Percentiles rank a stretch among this genome's conserved stretches.
Conservation (phyloP, 2,113 vertebrate genomes). For the Cyphomyrus discorhynchus region DNA sequence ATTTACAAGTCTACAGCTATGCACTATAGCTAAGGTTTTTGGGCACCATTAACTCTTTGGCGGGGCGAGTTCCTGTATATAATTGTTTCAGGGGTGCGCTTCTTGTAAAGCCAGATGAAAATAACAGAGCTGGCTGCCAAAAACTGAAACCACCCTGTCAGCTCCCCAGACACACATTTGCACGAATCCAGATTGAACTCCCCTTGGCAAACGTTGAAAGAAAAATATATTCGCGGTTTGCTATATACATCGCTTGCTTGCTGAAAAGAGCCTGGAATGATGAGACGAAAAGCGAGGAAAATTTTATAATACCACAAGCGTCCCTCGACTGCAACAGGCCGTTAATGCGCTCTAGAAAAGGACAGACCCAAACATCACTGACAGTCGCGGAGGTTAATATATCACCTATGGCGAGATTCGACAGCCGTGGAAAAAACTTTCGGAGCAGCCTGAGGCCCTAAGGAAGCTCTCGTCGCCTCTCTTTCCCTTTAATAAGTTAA, state of each 20-base stretch:
- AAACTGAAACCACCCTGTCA: conserved; percentile 31
- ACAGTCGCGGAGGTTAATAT: background rate
- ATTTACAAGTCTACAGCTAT: background rate
- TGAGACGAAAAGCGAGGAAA: conserved; percentile 41
- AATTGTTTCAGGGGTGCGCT: conserved; percentile 1
- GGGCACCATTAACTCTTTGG: conserved; percentile 1
- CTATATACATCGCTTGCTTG: conserved; percentile 41
- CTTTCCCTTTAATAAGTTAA: background rate
- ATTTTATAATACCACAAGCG: conserved; percentile 56
- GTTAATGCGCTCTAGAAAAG: conserved; percentile 32
- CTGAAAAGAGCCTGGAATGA: conserved; percentile 45
- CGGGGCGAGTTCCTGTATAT: background rate
- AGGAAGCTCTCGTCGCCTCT: conserved; percentile 29
- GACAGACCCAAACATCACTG: background rate
- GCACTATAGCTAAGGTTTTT: background rate
- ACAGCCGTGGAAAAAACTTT: background rate
- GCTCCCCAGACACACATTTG: conserved; percentile 32
- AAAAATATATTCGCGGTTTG: conserved; percentile 50
- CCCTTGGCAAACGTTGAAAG: conserved; percentile 51
- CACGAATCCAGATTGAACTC: conserved; percentile 26
- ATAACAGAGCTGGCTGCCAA: conserved; percentile 26
- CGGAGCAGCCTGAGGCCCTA: conserved; percentile 25
- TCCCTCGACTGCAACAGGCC: conserved; percentile 41
- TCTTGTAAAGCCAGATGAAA: conserved; percentile 36
- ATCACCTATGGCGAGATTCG: background rate